Evolutionary conservation across 23 tunicate genomes (phyloP).

Genomic region (Halocynthia roretzi): DNA sequence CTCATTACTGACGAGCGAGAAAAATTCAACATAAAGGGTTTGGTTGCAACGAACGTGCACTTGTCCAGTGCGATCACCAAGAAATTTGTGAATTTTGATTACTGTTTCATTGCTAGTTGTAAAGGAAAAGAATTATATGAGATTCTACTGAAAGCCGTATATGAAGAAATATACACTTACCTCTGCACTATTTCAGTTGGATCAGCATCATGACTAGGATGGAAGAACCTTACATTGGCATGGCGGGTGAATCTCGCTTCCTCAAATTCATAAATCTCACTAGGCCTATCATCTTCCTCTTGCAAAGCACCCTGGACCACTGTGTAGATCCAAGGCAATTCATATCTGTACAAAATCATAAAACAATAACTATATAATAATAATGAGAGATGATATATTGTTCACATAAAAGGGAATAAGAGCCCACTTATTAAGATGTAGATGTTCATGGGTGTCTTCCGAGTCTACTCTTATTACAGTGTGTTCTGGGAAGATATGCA

Average conservation of each 20-base stretch:
- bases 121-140: no score
- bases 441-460: slow-evolving; percentile 11
- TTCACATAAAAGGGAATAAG: no score
- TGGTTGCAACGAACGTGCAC: slow-evolving; percentile 23
- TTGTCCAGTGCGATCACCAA: slow-evolving; percentile 28
- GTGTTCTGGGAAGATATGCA: slow-evolving; percentile 23
- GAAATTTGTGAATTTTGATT: slow-evolving; percentile 16
- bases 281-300: slow-evolving; percentile 14
- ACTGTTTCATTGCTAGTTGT: not conserved
- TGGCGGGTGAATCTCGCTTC: slow-evolving; percentile 22
- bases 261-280: slow-evolving; percentile 12
- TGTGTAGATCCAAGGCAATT: slow-evolving; percentile 20
- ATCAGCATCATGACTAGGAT: slow-evolving; percentile 11
- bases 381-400: no score
- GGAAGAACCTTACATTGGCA: slow-evolving; percentile 24
- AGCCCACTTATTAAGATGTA: slow-evolving; percentile 12
- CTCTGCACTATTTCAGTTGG: no score
- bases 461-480: slow-evolving; percentile 11
- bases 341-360: slow-evolving; percentile 6
- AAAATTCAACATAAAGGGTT: slow-evolving; percentile 18
- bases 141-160: no score
- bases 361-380: no score
- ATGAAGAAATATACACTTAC: no score
- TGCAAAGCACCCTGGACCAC: slow-evolving; percentile 15
- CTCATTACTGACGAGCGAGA: slow-evolving; percentile 14